Conservation (phyloP, 2,888 invertebrate species). For the Amphipyra berbera region DNA sequence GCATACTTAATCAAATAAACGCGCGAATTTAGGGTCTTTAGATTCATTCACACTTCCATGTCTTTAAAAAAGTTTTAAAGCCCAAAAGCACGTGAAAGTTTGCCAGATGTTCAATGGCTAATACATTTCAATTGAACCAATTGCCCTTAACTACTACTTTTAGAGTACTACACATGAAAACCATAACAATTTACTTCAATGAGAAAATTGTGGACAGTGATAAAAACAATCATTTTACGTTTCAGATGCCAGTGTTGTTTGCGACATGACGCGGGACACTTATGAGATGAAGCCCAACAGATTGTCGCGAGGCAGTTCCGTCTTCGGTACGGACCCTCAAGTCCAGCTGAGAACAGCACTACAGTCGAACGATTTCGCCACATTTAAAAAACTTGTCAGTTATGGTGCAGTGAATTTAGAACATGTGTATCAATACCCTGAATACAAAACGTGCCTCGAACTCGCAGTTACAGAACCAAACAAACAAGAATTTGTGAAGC, state of each 20-base stretch:
- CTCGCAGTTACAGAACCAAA: constrained; percentile 88
- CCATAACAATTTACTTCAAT: constrained; percentile 74
- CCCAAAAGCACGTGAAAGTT: constrained; percentile 27
- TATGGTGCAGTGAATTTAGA: constrained; percentile 87
- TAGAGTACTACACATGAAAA: constrained; percentile 67
- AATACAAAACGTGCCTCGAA: constrained; percentile 90
- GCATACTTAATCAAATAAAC: constrained; percentile 74
- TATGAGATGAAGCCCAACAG: constrained; percentile 86
- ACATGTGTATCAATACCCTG: constrained; percentile 88
- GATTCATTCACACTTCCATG: constrained; percentile 46
- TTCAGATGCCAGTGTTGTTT: constrained; percentile 85
- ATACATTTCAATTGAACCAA: constrained; percentile 77
- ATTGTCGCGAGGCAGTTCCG: constrained; percentile 80
- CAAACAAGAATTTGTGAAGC: constrained; percentile 88
- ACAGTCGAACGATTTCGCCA: constrained; percentile 84
- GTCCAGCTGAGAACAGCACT: constrained; percentile 87
- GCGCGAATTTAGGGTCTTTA: constrained; percentile 63
- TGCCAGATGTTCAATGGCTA: constrained; percentile 68
- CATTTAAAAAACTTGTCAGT: constrained; percentile 87
- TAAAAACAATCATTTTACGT: constrained; percentile 66
- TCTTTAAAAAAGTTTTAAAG: constrained; percentile 35
- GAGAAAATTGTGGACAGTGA: constrained; percentile 70
- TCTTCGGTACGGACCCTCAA: constrained; percentile 85
- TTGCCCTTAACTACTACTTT: constrained; percentile 64
- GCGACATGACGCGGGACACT: constrained; percentile 82